Evolutionary conservation across 2,888 invertebrate species (phyloP), one percentile per base, ranked within the genome.

Genomic region (Tyria jacobaeae): DNA sequence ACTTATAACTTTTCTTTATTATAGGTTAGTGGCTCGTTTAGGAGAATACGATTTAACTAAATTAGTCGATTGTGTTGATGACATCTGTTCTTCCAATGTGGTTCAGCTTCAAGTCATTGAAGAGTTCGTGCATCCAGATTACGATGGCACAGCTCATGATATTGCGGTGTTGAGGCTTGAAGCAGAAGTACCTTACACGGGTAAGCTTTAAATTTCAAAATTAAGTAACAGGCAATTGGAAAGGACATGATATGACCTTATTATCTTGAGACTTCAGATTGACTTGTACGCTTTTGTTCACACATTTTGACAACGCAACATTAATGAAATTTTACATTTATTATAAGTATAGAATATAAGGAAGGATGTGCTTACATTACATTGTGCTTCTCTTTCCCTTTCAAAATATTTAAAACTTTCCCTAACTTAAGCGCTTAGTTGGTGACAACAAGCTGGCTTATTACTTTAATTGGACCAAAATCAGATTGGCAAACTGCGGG

Each of bases 111-210:
- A 78, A 0, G 74, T 87, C 0, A 69, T 64, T n/a, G 60, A 77
- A 0, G 62, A 77, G 9, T 31, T 77, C 31, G 65, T 81, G 0
- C 85, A 86, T 34, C 81, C 82, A 0, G 76, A 66, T 0, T 86
- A 81, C 59, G 74, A 81, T 24, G 78, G 75, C 0, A 70, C 56
- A 3, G 74, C 74, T 2, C 73, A 86, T 17, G 88, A 88, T 37
- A 77, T 88, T 15, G 88, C 88, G 2, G 64, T 88, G 0, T 47
- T 88, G 44, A 79, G 71, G 37, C 71, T 88, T 37, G 73, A 72
- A 5, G 53, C 71, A 12, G 75, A 77, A 2, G 82, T 73, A 2
- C 82, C 83, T 17, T 88, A 83, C 70, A 86, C 84, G 3, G 87
- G 88, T 88, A 67, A 78, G 66, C 0, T 41, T 49, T 17, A 9